Percentiles rank a stretch among this genome's conserved stretches.
These are phyloP conservation scores for Polietes domitor DNA, from an alignment of 2,888 invertebrate genomes.

Conservation along the genomic window DNA sequence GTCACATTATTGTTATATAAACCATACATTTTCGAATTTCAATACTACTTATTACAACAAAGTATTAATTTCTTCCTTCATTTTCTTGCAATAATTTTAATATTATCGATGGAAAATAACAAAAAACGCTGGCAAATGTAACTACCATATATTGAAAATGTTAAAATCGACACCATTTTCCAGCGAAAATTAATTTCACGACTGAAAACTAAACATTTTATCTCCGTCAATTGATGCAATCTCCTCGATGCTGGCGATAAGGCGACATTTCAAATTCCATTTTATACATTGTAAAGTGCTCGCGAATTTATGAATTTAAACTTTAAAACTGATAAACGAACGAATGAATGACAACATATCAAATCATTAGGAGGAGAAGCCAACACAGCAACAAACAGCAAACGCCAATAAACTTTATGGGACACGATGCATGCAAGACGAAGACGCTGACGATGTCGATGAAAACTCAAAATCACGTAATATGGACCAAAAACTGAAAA, in stretches of 20 bases:
- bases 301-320: slow-evolving; percentile 46
- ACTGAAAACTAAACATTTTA: neutral
- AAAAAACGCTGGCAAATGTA: no score
- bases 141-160: no score
- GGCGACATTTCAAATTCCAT: slow-evolving; percentile 56
- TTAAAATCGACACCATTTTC: no score
- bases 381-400: slow-evolving; percentile 3
- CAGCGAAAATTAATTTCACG: slow-evolving; percentile 23
- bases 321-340: slow-evolving; percentile 39
- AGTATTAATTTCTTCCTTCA: no score
- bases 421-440: slow-evolving; percentile 57
- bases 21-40: no score
- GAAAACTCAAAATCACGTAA: slow-evolving; percentile 49
- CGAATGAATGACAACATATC: slow-evolving; percentile 51
- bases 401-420: slow-evolving; percentile 49
- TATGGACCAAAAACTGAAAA: slow-evolving; percentile 34
- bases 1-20: no score
- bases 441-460: slow-evolving; percentile 9
- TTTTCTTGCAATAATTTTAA: no score
- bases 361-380: slow-evolving; percentile 52
- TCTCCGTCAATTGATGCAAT: slow-evolving; percentile 39
- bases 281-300: slow-evolving; percentile 40
- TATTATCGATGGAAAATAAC: no score
- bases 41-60: no score
- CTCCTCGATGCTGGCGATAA: slow-evolving; percentile 44